phyloP scores from a whole-genome alignment of 2,113 vertebrate genomes.

The Falcunculus frontatus region DNA sequence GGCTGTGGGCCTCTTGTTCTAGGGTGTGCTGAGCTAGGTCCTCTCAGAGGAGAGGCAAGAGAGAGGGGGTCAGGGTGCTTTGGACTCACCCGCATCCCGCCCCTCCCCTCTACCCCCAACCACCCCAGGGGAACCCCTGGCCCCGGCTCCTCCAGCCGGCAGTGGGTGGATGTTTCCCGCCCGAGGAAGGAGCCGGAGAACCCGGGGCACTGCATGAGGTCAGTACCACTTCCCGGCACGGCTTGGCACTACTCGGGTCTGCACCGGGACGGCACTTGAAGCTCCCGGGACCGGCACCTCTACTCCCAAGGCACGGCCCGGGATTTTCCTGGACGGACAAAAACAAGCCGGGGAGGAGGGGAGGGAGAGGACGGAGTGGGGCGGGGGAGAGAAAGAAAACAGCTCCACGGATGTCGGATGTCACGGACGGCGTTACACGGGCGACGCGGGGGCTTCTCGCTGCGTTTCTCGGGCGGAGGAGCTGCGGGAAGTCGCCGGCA shows the following conservation, averaged over 20 bases:
- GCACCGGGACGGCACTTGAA: neutral
- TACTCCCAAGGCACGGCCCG: neutral
- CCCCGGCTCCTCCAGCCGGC: neutral
- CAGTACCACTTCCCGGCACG: neutral
- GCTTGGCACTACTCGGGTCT: neutral
- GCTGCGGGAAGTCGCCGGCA: neutral
- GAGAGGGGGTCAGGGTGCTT: neutral
- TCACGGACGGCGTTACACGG: conserved; percentile 25
- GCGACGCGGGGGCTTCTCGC: neutral
- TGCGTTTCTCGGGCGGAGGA: neutral
- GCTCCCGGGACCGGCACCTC: neutral
- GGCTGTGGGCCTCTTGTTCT: neutral
- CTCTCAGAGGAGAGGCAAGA: neutral
- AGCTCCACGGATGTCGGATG: conserved; percentile 33
- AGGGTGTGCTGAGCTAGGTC: neutral
- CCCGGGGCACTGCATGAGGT: neutral
- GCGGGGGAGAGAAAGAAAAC: neutral
- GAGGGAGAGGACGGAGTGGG: neutral
- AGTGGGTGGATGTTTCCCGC: neutral
- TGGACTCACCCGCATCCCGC: neutral
- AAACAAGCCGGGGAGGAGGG: neutral
- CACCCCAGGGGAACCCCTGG: neutral
- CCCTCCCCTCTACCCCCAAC: neutral
- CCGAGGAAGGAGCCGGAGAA: neutral
- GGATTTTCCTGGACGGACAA: neutral